A percentile compares a stretch with the other conserved stretches of the same genome.
Conservation (phyloP, 2,888 invertebrate genomes). For the Arenicola marina region DNA sequence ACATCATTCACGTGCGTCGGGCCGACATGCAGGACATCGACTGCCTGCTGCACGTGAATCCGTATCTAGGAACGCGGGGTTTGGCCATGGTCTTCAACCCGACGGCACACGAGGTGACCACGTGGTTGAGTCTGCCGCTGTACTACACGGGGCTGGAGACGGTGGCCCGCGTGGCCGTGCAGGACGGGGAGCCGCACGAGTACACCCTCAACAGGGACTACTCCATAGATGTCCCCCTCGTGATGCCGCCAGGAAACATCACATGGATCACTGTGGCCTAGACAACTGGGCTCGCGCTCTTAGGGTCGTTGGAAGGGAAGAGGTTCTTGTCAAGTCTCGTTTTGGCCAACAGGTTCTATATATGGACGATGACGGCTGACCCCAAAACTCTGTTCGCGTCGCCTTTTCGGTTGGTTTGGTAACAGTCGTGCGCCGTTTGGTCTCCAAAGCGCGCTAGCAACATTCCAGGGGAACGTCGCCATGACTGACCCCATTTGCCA, state of each 20-base stretch:
- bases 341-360: no score
- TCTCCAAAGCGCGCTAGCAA: no score
- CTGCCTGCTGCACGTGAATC: conserved; percentile 34
- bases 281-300: no score
- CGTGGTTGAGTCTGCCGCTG: conserved; percentile 26
- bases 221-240: conserved; percentile 18
- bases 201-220: conserved; percentile 25
- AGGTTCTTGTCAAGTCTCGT: no score
- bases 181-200: not conserved
- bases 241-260: conserved; percentile 20
- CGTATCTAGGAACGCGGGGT: conserved; percentile 22
- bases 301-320: no score
- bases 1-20: conserved; percentile 33
- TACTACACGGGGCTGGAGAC: conserved; percentile 33
- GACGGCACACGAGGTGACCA: conserved; percentile 12
- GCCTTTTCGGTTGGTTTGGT: no score
- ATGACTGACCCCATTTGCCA: no score
- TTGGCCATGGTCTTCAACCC: conserved; percentile 37
- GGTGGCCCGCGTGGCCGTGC: conserved; percentile 19
- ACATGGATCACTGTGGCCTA: no score
- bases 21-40: conserved; percentile 35
- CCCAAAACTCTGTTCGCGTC: no score
- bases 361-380: no score
- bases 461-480: no score
- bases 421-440: no score